A percentile compares a stretch with the other conserved stretches of the same genome.
phyloP scores from a whole-genome alignment of 2,888 invertebrate species.

The Spatulosminthurus flaviceps region DNA sequence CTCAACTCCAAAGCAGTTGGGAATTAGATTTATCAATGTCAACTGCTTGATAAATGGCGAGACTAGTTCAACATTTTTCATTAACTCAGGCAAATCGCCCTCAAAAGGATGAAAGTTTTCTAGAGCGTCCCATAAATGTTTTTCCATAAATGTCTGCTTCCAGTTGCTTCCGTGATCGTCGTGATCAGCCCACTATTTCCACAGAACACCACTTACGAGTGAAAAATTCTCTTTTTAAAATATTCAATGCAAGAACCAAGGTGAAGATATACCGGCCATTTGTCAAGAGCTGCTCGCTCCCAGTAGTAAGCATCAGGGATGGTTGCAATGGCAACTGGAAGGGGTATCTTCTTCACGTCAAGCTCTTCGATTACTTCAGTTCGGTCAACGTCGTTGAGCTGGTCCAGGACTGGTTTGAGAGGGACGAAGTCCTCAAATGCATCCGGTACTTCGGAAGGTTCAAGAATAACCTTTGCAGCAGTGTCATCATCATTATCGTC shows the following conservation, averaged over 20 bases:
- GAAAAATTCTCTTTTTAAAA: no score
- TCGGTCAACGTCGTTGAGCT: slow-evolving; percentile 51
- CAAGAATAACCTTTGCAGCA: background rate
- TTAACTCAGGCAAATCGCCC: slow-evolving; percentile 50
- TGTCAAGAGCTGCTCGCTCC: slow-evolving; percentile 55
- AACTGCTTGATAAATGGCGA: slow-evolving; percentile 53
- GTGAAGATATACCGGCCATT: slow-evolving; percentile 60
- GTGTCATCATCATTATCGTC: slow-evolving; percentile 42
- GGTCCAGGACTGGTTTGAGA: slow-evolving; percentile 40
- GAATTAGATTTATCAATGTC: slow-evolving; percentile 58
- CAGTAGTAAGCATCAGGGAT: slow-evolving; percentile 62
- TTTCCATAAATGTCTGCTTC: slow-evolving; percentile 59
- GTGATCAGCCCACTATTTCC: slow-evolving; percentile 45
- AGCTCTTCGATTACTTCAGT: slow-evolving; percentile 58
- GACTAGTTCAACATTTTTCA: slow-evolving; percentile 53
- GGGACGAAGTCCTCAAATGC: slow-evolving; percentile 54
- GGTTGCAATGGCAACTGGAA: slow-evolving; percentile 57
- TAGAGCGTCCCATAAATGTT: slow-evolving; percentile 54
- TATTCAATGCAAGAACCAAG: no score
- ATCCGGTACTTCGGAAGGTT: slow-evolving; percentile 50
- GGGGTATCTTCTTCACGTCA: slow-evolving; percentile 59
- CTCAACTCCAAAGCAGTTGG: slow-evolving; percentile 58
- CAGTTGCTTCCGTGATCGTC: slow-evolving; percentile 52
- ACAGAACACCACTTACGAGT: no score
- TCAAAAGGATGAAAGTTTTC: slow-evolving; percentile 61